These are phyloP conservation scores for Andrena fulva DNA, from an alignment of 2,888 invertebrate species.

Conservation along the genomic window DNA sequence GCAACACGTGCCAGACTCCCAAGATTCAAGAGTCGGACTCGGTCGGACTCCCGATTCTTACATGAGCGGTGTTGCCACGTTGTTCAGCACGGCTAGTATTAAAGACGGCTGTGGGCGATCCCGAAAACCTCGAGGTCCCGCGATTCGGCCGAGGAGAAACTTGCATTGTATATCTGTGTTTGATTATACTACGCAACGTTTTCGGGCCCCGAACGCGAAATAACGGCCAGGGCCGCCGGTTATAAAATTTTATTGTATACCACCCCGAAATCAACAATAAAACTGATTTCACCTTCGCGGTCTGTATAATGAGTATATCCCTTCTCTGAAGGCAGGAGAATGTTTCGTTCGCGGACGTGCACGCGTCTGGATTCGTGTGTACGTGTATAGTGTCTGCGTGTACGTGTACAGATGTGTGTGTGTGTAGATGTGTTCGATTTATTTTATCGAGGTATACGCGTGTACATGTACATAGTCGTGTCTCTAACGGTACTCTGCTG, in stretches of 20 bases:
- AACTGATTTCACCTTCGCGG: slow-evolving; percentile 77
- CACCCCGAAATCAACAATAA: slow-evolving; percentile 81
- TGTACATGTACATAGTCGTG: slow-evolving; percentile 28
- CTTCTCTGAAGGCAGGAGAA: slow-evolving; percentile 71
- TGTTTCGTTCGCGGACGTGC: slow-evolving; percentile 47
- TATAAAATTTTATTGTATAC: slow-evolving; percentile 82
- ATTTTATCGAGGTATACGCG: slow-evolving; percentile 29
- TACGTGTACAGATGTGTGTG: slow-evolving; percentile 23
- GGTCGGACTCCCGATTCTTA: too few relatives aligned
- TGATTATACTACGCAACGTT: slow-evolving; percentile 84
- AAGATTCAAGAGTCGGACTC: too few relatives aligned
- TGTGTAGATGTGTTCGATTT: slow-evolving; percentile 17
- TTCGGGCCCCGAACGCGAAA: slow-evolving; percentile 76
- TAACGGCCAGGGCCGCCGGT: slow-evolving; percentile 76
- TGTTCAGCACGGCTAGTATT: too few relatives aligned
- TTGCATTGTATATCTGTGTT: slow-evolving; percentile 79
- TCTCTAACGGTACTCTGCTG: slow-evolving; percentile 22
- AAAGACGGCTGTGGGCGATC: too few relatives aligned
- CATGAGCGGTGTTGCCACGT: too few relatives aligned
- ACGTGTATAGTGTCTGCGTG: slow-evolving; percentile 17
- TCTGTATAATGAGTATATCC: slow-evolving; percentile 65
- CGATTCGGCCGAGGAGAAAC: slow-evolving; percentile 67
- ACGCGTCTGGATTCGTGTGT: slow-evolving; percentile 21
- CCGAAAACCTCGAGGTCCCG: slow-evolving; percentile 68
- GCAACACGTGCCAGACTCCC: too few relatives aligned